Conservation (phyloP, 2,888 invertebrate species). For the Trimorus sp. region DNA sequence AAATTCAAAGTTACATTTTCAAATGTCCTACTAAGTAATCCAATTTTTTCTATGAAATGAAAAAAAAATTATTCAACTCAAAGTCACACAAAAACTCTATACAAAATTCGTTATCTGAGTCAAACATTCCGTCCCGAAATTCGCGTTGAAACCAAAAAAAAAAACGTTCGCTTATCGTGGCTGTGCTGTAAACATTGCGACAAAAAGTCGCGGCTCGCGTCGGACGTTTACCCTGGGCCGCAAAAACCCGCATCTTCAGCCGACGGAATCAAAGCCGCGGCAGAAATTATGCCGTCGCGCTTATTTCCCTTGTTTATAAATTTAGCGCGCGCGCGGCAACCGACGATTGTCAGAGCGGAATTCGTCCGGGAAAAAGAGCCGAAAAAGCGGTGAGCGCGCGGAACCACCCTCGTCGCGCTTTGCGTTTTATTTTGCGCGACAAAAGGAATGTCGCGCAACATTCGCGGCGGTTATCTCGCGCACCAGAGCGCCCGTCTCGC, state of each 20-base stretch:
- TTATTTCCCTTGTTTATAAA: constrained; percentile 28
- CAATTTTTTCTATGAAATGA: no score
- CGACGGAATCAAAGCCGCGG: not conserved
- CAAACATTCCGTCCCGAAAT: no score
- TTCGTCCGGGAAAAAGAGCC: constrained; percentile 34
- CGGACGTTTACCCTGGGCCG: not conserved
- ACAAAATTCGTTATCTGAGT: no score
- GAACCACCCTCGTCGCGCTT: constrained; percentile 18
- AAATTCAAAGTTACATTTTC: no score
- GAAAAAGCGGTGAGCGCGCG: constrained; percentile 24
- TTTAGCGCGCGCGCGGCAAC: constrained; percentile 17
- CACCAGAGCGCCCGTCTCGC: constrained; percentile 36
- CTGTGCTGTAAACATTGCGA: not conserved
- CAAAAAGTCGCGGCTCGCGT: not conserved
- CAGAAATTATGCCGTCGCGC: constrained; percentile 1
- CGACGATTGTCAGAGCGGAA: constrained; percentile 39
- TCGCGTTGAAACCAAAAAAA: no score
- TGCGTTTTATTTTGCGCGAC: constrained; percentile 48
- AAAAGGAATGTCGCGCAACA: constrained; percentile 63
- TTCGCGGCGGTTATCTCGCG: constrained; percentile 61
- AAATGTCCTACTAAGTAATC: no score
- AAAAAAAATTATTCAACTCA: no score
- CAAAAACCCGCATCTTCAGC: not conserved
- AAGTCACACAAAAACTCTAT: no score
- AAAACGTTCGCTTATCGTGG: no score